Conservation (phyloP, 2,113 vertebrate species). For the Hepsetus odoe region DNA sequence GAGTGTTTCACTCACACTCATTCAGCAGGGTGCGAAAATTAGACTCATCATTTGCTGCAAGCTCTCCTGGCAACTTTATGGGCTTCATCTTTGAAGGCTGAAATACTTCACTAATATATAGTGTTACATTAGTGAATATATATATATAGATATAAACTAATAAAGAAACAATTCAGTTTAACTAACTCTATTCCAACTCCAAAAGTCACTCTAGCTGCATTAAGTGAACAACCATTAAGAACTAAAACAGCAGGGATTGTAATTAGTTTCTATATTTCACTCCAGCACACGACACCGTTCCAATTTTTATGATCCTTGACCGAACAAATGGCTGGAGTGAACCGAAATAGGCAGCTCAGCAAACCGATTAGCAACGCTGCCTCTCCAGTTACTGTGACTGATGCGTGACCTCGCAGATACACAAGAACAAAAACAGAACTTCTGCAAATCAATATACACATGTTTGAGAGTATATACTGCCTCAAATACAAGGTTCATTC, state of each 20-base stretch:
- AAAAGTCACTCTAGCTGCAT: not conserved
- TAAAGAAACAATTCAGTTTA: too few species aligned
- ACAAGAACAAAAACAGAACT: conserved; percentile 8
- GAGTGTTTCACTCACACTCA: too few species aligned
- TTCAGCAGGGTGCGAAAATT: too few species aligned
- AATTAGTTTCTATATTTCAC: conserved; percentile 18
- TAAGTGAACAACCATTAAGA: not conserved
- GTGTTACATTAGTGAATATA: too few species aligned
- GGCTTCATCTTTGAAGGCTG: too few species aligned
- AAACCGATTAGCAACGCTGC: conserved; percentile 66
- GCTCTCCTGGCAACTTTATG: too few species aligned
- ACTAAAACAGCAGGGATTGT: not conserved
- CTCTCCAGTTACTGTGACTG: conserved; percentile 60
- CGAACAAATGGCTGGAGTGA: conserved; percentile 57
- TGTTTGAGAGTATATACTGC: not conserved
- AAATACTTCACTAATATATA: too few species aligned
- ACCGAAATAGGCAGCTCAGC: conserved; percentile 46
- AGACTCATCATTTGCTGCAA: too few species aligned
- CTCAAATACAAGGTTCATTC: not conserved
- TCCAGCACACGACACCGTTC: conserved; percentile 60
- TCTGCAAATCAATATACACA: not conserved
- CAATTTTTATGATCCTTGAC: conserved; percentile 70
- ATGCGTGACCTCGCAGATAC: conserved; percentile 22
- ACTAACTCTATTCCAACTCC: too few species aligned
- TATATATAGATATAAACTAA: too few species aligned